A percentile compares a stretch with the other conserved stretches of the same genome.
Evolutionary conservation across 2,113 vertebrate genomes (phyloP).

Genomic region (Passer montanus): DNA sequence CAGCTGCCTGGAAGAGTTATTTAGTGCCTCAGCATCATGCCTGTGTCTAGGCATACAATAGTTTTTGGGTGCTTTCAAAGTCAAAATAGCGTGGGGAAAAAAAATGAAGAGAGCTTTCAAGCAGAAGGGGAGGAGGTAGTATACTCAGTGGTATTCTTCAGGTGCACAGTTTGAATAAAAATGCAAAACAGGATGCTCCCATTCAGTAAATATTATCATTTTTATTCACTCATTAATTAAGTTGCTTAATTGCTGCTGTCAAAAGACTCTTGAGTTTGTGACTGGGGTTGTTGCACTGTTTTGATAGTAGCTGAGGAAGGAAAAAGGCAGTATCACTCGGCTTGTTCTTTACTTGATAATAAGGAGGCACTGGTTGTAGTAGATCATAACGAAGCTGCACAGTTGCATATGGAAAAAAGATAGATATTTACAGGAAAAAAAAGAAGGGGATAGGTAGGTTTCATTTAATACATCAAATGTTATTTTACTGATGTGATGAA

Average conservation of each 20-base stretch:
- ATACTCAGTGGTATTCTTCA: slow-evolving; percentile 67
- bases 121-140: neutral
- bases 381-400: neutral
- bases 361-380: neutral
- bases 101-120: neutral
- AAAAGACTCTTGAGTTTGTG: slow-evolving; percentile 84
- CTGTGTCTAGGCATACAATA: neutral
- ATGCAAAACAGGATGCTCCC: slow-evolving; percentile 83
- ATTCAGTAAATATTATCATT: slow-evolving; percentile 90
- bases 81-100: neutral
- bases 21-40: neutral
- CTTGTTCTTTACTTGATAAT: neutral
- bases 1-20: slow-evolving; percentile 38
- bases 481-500: neutral
- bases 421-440: neutral
- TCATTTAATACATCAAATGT: neutral
- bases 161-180: slow-evolving; percentile 80
- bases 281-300: slow-evolving; percentile 69
- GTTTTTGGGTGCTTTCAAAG: neutral
- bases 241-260: slow-evolving; percentile 89
- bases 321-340: slow-evolving; percentile 6
- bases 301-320: slow-evolving; percentile 65
- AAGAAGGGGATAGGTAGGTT: neutral
- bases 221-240: slow-evolving; percentile 88
- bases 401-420: neutral